These are phyloP conservation scores for Erethizon dorsatum DNA, from an alignment of 2,797 vertebrate genomes.

Conservation along the genomic window DNA sequence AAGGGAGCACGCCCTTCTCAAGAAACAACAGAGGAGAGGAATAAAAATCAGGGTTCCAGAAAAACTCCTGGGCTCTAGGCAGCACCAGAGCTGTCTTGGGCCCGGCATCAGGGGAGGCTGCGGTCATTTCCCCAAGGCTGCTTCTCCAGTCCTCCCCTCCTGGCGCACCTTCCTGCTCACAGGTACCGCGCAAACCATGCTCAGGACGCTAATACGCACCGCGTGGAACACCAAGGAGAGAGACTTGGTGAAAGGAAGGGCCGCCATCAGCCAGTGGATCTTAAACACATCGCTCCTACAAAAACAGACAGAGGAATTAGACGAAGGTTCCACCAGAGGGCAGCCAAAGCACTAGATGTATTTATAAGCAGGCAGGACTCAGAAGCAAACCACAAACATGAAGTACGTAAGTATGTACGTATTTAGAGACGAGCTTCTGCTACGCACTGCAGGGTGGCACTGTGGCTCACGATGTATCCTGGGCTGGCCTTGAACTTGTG, in stretches of 20 bases:
- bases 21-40: not conserved
- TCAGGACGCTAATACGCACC: conserved; percentile 84
- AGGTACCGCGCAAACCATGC: rapidly evolving
- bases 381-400: not conserved
- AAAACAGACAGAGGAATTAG: not conserved
- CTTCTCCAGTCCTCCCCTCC: not conserved
- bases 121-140: rapidly evolving
- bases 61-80: too few relatives aligned
- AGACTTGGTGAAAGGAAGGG: conserved; percentile 94
- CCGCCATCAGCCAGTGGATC: conserved; percentile 95
- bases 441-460: rapidly evolving
- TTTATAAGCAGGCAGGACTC: not conserved
- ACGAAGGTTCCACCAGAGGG: not conserved
- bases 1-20: not conserved
- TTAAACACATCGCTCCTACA: conserved; percentile 93
- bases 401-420: rapidly evolving
- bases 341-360: not conserved
- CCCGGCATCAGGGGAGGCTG: not conserved
- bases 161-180: not conserved
- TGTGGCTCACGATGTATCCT: not conserved
- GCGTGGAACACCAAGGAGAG: conserved; percentile 94
- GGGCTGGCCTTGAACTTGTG: not conserved
- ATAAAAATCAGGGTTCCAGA: not conserved
- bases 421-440: not conserved
- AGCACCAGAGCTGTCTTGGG: not conserved